A percentile compares a stretch with the other conserved stretches of the same genome.
phyloP scores from a whole-genome alignment of 2,797 vertebrate genomes.

The Chaetophractus vellerosus region DNA sequence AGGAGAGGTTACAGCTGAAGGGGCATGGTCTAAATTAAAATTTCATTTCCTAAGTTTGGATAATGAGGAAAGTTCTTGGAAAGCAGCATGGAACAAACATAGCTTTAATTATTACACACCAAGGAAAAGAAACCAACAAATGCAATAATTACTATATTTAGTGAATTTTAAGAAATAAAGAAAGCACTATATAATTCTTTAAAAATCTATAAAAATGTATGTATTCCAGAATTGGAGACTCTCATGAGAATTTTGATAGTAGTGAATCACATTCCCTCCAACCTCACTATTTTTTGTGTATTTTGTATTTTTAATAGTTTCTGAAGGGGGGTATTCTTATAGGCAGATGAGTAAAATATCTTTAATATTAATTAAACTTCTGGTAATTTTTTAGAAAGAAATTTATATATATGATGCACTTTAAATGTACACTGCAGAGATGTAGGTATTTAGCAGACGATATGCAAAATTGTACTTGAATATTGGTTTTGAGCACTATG shows the following conservation, averaged over 20 bases:
- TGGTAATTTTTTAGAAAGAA: background rate
- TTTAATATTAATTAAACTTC: slow-evolving; percentile 22
- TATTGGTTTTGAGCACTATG: background rate
- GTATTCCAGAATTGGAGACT: background rate
- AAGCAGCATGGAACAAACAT: background rate
- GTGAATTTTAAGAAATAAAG: slow-evolving; percentile 44
- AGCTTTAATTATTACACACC: slow-evolving; percentile 48
- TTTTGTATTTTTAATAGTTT: background rate
- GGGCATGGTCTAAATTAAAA: slow-evolving; percentile 36
- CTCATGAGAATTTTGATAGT: background rate
- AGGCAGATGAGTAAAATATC: background rate
- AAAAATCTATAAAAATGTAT: background rate
- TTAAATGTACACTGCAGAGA: background rate
- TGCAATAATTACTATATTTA: background rate
- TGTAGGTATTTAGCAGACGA: background rate
- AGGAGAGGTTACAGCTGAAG: background rate
- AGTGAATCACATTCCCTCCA: background rate
- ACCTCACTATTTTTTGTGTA: background rate
- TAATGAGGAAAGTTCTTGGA: slow-evolving; percentile 44
- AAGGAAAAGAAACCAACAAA: background rate
- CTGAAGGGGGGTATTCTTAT: background rate
- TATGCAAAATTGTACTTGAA: background rate
- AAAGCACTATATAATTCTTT: background rate
- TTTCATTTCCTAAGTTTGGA: slow-evolving; percentile 47
- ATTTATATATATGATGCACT: background rate